phyloP scores from a whole-genome alignment of 92 coral and sea anemone genomes.

The Phenganax stokvisi region DNA sequence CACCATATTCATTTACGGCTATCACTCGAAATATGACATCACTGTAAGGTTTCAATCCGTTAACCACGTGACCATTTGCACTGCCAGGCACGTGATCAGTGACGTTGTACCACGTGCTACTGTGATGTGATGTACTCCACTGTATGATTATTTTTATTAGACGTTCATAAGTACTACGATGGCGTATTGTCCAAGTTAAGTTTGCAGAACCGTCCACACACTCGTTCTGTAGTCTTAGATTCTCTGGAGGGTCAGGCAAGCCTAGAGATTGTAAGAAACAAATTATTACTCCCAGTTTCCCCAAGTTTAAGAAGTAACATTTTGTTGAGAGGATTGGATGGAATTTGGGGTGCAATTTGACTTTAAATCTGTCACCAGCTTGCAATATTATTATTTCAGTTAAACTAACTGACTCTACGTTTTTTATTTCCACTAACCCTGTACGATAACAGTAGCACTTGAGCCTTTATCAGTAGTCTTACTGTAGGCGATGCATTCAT shows the following conservation, averaged over 20 bases:
- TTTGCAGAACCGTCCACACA: conserved; percentile 7
- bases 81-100: conserved; percentile 7
- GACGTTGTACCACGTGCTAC: conserved; percentile 21
- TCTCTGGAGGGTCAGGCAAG: conserved; percentile 24
- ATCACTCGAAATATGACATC: conserved; percentile 19
- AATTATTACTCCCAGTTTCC: not conserved
- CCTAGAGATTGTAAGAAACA: not conserved
- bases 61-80: conserved; percentile 1
- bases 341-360: too few species aligned
- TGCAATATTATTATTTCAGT: too few species aligned
- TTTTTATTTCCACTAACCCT: not conserved
- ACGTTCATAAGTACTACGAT: conserved; percentile 18
- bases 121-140: conserved; percentile 33
- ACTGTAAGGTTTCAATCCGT: conserved; percentile 17
- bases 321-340: too few species aligned
- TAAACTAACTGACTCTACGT: not conserved
- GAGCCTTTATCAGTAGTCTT: conserved; percentile 1
- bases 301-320: not conserved
- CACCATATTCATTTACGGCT: conserved; percentile 21
- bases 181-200: conserved; percentile 14
- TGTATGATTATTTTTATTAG: conserved; percentile 24
- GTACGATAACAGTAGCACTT: conserved; percentile 28
- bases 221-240: not conserved
- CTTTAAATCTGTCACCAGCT: too few species aligned
- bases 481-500: conserved; percentile 28